phyloP scores from a whole-genome alignment of 2,113 vertebrate genomes.

The Oxyura jamaicensis region DNA sequence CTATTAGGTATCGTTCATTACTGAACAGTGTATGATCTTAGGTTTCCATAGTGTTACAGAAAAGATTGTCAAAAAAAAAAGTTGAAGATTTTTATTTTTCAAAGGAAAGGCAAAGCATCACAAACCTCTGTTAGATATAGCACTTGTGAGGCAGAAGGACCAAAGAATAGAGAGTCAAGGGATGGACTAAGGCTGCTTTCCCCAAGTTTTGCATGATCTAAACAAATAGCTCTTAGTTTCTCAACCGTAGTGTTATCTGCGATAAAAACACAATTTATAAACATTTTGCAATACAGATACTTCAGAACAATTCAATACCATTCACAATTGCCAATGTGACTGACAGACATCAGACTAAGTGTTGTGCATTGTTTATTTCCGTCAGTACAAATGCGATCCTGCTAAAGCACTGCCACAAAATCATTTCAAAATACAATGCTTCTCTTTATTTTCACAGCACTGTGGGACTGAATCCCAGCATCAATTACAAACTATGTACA shows the following conservation, averaged over 20 bases:
- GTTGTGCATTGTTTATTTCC: background rate
- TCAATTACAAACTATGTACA: background rate
- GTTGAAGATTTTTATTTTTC: background rate
- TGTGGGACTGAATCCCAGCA: background rate
- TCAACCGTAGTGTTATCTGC: slow-evolving; percentile 97
- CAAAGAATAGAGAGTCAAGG: slow-evolving; percentile 96
- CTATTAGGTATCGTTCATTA: background rate
- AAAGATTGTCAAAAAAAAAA: background rate
- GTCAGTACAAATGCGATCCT: background rate
- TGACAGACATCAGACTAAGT: background rate
- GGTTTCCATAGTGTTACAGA: background rate
- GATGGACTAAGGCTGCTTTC: slow-evolving; percentile 98
- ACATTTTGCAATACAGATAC: background rate
- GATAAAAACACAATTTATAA: slow-evolving; percentile 53
- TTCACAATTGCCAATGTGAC: background rate
- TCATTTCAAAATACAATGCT: background rate
- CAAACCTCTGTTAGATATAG: slow-evolving; percentile 98
- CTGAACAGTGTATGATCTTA: background rate
- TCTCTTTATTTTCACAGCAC: background rate
- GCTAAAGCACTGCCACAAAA: background rate
- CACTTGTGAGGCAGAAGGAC: slow-evolving; percentile 98
- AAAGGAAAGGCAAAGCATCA: slow-evolving; percentile 32
- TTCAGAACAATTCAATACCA: background rate
- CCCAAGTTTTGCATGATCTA: slow-evolving; percentile 97
- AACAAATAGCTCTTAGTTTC: slow-evolving; percentile 94